A percentile compares a stretch with the other conserved stretches of the same genome.
phyloP scores from a whole-genome alignment of 2,113 vertebrate species.

The Willisornis vidua region DNA sequence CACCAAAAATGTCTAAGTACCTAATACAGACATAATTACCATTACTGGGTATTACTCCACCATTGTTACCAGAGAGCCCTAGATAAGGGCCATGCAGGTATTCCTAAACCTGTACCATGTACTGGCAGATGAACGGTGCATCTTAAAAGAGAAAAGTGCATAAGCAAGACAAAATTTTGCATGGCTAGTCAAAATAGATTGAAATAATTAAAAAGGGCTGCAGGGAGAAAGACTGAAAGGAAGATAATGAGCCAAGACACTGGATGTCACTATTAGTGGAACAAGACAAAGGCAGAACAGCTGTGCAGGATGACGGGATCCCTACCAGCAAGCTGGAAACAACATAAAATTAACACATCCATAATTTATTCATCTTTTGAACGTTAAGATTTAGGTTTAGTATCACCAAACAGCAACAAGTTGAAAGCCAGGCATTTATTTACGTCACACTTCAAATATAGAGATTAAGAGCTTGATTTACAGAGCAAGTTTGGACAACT shows the following conservation, averaged over 20 bases:
- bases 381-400: neutral
- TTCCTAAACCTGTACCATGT: neutral
- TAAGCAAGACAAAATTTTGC: neutral
- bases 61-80: neutral
- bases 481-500: neutral
- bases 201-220: conserved; percentile 17
- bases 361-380: neutral
- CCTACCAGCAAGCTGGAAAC: neutral
- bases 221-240: neutral
- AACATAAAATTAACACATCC: neutral
- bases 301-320: neutral
- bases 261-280: neutral
- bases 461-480: neutral
- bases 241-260: neutral
- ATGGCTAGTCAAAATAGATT: neutral
- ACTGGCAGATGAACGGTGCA: neutral
- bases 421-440: neutral
- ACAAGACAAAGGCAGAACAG: conserved; percentile 31
- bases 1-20: neutral
- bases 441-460: neutral
- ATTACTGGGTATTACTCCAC: neutral
- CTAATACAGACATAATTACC: neutral
- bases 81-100: neutral
- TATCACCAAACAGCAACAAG: neutral
- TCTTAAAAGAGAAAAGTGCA: neutral